Conservation (phyloP, 1,140 invertebrate species). For the Pogonus chalceus region DNA sequence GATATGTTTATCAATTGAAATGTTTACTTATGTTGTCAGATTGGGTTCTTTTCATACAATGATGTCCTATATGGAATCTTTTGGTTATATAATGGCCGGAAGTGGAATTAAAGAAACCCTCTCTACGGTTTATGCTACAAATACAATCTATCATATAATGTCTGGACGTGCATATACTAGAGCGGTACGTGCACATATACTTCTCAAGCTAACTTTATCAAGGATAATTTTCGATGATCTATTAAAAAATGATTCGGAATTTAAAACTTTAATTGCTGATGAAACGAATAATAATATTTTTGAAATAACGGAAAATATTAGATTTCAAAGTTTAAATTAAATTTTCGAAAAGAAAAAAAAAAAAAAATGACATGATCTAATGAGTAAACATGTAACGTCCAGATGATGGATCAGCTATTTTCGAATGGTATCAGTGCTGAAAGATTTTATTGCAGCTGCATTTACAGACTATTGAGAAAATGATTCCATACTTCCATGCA, state of each 20-base stretch:
- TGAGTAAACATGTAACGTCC: constrained; percentile 19
- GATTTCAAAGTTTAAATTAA: constrained; percentile 13
- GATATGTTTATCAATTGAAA: constrained; percentile 13
- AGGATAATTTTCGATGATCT: too few species aligned
- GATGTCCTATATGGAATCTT: constrained; percentile 18
- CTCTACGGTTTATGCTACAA: constrained; percentile 18
- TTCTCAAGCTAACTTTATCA: constrained; percentile 17
- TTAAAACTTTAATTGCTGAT: constrained; percentile 11
- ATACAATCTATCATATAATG: constrained; percentile 20
- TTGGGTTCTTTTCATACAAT: constrained; percentile 19
- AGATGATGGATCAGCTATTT: constrained; percentile 33
- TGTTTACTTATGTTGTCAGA: constrained; percentile 9
- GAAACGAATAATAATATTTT: too few species aligned
- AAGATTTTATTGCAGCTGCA: constrained; percentile 28
- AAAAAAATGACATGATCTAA: constrained; percentile 13
- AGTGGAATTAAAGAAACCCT: too few species aligned
- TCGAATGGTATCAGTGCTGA: constrained; percentile 27
- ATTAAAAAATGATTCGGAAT: constrained; percentile 16
- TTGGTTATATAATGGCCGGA: constrained; percentile 19
- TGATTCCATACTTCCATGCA: too few species aligned
- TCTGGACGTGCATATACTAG: constrained; percentile 22
- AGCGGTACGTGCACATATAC: constrained; percentile 20
- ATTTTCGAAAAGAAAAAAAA: too few species aligned
- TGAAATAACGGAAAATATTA: constrained; percentile 15
- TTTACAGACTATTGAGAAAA: too few species aligned